These are phyloP conservation scores for Platysternon megacephalum DNA, from an alignment of 2,113 vertebrate genomes.

Conservation along the genomic window DNA sequence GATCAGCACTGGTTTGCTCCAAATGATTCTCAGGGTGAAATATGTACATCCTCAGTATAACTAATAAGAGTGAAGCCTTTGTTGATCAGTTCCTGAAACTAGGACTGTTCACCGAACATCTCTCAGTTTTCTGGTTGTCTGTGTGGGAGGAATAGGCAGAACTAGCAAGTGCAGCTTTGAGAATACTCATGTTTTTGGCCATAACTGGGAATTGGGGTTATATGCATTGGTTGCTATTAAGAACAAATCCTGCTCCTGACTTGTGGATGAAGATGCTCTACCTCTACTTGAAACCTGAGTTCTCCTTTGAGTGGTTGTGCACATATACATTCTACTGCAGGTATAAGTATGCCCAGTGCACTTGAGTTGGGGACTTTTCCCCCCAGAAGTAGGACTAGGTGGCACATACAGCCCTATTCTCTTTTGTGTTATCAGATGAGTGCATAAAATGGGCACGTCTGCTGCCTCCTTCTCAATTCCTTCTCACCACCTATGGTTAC, in stretches of 20 bases:
- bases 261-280: neutral
- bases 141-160: neutral
- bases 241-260: neutral
- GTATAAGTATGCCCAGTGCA: no score
- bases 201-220: rapidly evolving
- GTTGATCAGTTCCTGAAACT: neutral
- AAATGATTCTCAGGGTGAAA: rapidly evolving
- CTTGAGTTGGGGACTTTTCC: no score
- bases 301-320: no score
- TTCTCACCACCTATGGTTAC: no score
- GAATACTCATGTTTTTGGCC: neutral
- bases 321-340: no score
- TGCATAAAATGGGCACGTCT: no score
- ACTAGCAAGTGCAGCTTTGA: neutral
- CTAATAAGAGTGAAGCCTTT: neutral
- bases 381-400: no score
- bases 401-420: no score
- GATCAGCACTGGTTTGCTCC: neutral
- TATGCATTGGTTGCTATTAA: neutral
- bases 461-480: no score
- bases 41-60: neutral
- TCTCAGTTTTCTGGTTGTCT: neutral
- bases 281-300: no score
- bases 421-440: no score
- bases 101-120: neutral